Evolutionary conservation across 2,888 invertebrate species (phyloP).

Genomic region (Morpho deidamia): DNA sequence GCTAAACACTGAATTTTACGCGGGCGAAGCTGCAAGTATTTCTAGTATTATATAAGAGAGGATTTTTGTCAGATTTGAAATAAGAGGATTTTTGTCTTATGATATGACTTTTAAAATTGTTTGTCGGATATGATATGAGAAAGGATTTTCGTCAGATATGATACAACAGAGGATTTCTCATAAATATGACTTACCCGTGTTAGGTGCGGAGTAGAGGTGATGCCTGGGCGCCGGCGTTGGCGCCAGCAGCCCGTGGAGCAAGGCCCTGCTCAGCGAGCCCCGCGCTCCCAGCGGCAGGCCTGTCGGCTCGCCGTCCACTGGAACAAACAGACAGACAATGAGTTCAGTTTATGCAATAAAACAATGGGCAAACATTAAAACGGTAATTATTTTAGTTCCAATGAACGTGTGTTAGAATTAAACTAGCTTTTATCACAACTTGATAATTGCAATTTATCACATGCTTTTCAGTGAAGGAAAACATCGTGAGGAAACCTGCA

Average conservation of each 20-base stretch:
- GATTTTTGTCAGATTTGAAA: background rate
- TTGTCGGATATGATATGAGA: background rate
- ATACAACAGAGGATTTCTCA: background rate
- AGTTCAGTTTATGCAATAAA: no score
- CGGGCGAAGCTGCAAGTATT: no score
- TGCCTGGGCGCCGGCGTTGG: conserved; percentile 71
- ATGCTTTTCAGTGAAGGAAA: no score
- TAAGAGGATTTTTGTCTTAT: no score
- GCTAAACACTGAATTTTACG: no score
- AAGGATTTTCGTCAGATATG: background rate
- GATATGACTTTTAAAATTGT: no score
- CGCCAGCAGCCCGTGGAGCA: conserved; percentile 82
- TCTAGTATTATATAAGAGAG: background rate
- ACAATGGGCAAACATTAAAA: no score
- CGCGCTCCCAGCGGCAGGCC: conserved; percentile 75
- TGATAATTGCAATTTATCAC: no score
- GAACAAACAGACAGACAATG: conserved; percentile 32
- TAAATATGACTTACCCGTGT: conserved; percentile 74
- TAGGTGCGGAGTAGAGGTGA: conserved; percentile 81
- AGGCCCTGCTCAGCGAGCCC: conserved; percentile 69
- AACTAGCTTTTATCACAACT: no score
- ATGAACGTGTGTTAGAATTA: no score
- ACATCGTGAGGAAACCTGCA: no score
- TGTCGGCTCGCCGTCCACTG: conserved; percentile 80
- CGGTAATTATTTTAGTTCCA: no score